Base-by-base conservation (phyloP, 2,797 vertebrate species). In the Fundulus diaphanus region DNA sequence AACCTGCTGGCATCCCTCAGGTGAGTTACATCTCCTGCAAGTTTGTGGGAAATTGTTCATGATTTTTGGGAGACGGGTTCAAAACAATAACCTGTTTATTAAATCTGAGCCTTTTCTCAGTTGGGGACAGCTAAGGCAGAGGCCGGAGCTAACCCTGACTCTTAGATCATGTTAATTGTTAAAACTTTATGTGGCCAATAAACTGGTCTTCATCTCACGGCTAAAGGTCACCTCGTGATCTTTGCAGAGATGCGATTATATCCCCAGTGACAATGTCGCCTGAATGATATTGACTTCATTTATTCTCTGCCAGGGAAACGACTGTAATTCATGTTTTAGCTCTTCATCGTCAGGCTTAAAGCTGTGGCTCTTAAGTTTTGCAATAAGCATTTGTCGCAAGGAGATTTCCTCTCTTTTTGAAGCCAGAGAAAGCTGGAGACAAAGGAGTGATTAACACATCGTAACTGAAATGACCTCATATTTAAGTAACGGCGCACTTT, bases 1-100 rank as follows among this genome's bases (percentile, higher is more conserved):
- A 92, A 20, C 92, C 94, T 59, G 85, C 81, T 44, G 82, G 85
- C 1, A 57, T 90, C n/a, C 84, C 82, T 9, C 86, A 94, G 95
- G 96, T 96, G 92, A 92, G 92, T 61, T 52, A 9, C 24, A 16
- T 40, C 6, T 16, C 27, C 16, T 57, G 6, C 7, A 31, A 7
- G 7, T 59, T 33, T 20, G 18, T 33, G 13, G 16, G 29, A 1
- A 59, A 20, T 59, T 33, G 18, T 59, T 31, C 16, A 57, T 5
- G 15, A 31, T 29, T 31, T 56, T 57, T 20, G 29, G 56, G 16
- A 59, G 56, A 31, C 13, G 15, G 0, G 2, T 33, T 1, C 15
- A 57, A 33, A 33, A 18, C 29, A 57, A 35, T 35, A 31, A 57
- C 15, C n/a, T 59, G 29, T 31, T 59, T 3, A 33, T n/a, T 33